These are phyloP conservation scores for Wiebesia pumilae DNA, from an alignment of 1,140 invertebrate species.

Conservation along the genomic window DNA sequence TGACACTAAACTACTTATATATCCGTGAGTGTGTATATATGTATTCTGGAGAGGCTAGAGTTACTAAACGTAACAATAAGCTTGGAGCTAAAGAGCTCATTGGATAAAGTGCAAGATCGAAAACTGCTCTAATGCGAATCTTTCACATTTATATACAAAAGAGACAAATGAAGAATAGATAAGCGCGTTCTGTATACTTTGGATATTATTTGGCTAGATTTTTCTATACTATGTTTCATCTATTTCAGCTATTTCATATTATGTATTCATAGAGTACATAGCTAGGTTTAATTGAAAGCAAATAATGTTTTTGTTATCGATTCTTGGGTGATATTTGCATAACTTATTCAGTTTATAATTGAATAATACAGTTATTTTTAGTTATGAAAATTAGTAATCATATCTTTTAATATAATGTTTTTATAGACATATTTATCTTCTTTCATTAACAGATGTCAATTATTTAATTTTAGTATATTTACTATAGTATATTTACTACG, in stretches of 20 bases:
- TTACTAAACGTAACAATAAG: constrained; percentile 11
- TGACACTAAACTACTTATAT: neutral
- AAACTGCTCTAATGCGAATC: neutral
- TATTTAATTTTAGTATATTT: too few relatives aligned
- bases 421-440: neutral
- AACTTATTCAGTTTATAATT: neutral
- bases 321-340: neutral
- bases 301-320: neutral
- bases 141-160: neutral
- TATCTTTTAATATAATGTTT: too few relatives aligned
- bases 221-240: neutral
- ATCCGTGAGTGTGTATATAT: neutral
- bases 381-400: too few relatives aligned
- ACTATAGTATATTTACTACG: too few relatives aligned
- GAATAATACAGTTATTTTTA: neutral
- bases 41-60: neutral
- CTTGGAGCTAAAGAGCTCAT: constrained; percentile 16
- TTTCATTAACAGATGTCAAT: neutral
- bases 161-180: neutral
- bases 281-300: neutral
- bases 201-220: neutral
- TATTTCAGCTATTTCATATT: neutral
- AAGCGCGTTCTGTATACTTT: neutral
- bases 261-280: neutral
- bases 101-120: constrained; percentile 27